Conservation (phyloP, 2,113 vertebrate genomes). For the Equus przewalskii region DNA sequence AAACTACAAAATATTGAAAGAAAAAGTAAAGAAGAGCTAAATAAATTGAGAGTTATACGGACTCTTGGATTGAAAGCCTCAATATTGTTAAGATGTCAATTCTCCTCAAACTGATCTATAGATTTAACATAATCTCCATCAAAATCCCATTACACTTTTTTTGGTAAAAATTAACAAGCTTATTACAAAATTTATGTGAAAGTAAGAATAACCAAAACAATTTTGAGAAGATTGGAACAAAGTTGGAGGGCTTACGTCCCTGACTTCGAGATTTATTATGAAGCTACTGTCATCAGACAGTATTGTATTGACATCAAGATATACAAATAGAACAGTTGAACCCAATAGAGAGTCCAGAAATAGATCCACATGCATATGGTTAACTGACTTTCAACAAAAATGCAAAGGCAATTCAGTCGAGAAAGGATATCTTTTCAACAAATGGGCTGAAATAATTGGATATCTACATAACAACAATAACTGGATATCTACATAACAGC, state of each 20-base stretch:
- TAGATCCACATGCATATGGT: not conserved
- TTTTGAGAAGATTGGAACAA: not conserved
- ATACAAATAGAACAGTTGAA: not conserved
- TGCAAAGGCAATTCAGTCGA: not conserved
- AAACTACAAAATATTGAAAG: not conserved
- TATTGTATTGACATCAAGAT: not conserved
- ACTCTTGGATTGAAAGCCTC: not conserved
- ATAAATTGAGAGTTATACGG: not conserved
- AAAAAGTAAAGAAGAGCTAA: not conserved
- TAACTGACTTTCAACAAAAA: not conserved
- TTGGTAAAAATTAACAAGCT: conserved; percentile 16
- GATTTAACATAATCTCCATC: not conserved
- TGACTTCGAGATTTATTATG: not conserved
- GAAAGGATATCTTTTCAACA: not conserved
- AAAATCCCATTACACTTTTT: not conserved
- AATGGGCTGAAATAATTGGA: not conserved
- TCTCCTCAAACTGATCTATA: too few relatives aligned
- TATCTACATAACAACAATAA: not conserved
- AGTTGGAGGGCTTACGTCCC: not conserved
- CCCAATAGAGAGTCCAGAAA: not conserved
- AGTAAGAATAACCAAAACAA: not conserved
- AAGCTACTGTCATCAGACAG: not conserved
- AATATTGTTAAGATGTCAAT: too few relatives aligned
- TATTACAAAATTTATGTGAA: not conserved
- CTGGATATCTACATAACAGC: not conserved